A percentile compares a stretch with the other conserved stretches of the same genome.
Conservation (phyloP, 2,113 vertebrate genomes). For the Tetraodon nigroviridis region DNA sequence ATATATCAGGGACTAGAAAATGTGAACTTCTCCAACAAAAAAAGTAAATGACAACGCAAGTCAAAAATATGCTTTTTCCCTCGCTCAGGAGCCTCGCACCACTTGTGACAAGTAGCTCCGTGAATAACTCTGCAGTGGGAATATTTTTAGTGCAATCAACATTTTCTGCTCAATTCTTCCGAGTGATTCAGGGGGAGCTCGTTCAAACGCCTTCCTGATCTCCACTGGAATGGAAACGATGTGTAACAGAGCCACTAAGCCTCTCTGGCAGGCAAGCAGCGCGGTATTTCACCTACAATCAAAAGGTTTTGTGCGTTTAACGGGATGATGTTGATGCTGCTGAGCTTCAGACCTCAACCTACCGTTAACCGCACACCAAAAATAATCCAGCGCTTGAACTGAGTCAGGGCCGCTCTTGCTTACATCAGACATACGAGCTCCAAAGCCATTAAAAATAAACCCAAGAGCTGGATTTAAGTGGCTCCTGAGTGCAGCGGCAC, state of each 20-base stretch:
- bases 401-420: neutral
- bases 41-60: neutral
- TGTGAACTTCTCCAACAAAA: neutral
- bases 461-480: slow-evolving; percentile 10
- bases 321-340: slow-evolving; percentile 1
- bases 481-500: slow-evolving; percentile 2
- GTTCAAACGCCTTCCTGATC: slow-evolving; percentile 21
- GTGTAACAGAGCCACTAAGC: slow-evolving; percentile 4
- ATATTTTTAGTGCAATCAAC: slow-evolving; percentile 40
- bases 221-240: slow-evolving; percentile 10
- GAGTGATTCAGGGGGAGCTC: slow-evolving; percentile 34
- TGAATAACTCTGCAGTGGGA: slow-evolving; percentile 27
- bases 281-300: slow-evolving; percentile 12
- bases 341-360: neutral
- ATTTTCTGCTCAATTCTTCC: slow-evolving; percentile 14
- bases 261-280: neutral
- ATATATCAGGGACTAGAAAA: too few species aligned
- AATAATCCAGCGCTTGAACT: neutral
- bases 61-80: slow-evolving; percentile 13
- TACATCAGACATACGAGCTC: neutral
- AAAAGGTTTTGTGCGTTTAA: neutral
- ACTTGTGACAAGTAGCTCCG: slow-evolving; percentile 16
- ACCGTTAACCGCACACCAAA: neutral
- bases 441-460: slow-evolving; percentile 1
- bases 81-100: slow-evolving; percentile 1